Conservation (phyloP, 92 coral and sea anemone genomes). For the Paramuricea clavata region DNA sequence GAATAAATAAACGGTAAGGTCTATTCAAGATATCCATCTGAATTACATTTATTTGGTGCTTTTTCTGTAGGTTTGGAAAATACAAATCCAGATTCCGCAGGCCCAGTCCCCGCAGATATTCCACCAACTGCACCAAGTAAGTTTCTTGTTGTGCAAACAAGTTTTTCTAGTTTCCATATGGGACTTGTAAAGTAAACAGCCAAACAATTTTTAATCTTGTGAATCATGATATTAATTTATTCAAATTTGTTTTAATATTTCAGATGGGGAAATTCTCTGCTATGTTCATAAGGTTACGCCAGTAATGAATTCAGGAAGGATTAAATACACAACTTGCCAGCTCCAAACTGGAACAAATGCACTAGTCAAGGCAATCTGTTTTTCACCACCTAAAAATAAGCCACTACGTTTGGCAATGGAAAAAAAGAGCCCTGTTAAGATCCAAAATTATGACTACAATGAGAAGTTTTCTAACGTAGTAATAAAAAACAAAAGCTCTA, state of each 20-base stretch:
- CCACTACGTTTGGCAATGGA: neutral
- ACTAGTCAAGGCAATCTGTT: neutral
- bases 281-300: neutral
- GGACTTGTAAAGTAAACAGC: too few species aligned
- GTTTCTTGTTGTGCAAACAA: too few species aligned
- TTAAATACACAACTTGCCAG: neutral
- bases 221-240: neutral
- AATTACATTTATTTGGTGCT: too few species aligned
- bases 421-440: neutral
- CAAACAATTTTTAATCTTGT: neutral
- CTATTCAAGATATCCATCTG: too few species aligned
- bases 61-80: too few species aligned
- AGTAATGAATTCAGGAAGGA: neutral
- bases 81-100: too few species aligned
- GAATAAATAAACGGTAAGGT: too few species aligned
- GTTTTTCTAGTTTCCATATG: too few species aligned
- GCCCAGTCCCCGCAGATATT: slow-evolving; percentile 2
- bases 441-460: neutral
- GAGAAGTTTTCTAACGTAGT: neutral
- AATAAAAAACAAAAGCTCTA: neutral
- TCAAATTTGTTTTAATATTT: too few species aligned
- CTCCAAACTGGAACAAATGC: neutral
- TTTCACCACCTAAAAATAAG: neutral
- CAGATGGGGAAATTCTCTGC: neutral
- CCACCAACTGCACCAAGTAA: too few species aligned